These are phyloP conservation scores for Chaetodon auriga DNA, from an alignment of 2,113 vertebrate species.

Conservation along the genomic window DNA sequence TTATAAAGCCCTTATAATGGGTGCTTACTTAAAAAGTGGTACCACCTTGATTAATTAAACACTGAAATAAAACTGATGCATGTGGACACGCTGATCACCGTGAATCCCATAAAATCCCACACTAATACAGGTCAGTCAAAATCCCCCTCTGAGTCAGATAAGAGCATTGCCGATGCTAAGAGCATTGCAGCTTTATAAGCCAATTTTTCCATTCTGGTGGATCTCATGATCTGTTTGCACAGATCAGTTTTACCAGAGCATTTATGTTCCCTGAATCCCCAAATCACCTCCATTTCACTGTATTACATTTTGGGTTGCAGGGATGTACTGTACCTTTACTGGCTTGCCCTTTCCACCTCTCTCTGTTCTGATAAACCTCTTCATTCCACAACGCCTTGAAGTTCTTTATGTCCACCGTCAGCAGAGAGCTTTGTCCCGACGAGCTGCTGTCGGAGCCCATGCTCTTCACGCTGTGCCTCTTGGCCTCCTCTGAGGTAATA, in stretches of 20 bases:
- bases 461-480: constrained; percentile 91
- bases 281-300: constrained; percentile 1
- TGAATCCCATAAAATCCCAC: constrained; percentile 2
- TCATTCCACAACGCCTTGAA: constrained; percentile 96
- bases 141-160: background rate
- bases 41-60: background rate
- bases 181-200: constrained; percentile 12
- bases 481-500: constrained; percentile 89
- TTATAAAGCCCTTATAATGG: background rate
- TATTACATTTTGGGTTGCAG: background rate
- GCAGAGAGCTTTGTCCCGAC: constrained; percentile 89
- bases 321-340: constrained; percentile 88
- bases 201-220: constrained; percentile 8
- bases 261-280: background rate
- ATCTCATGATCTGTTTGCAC: constrained; percentile 1
- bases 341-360: constrained; percentile 95
- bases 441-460: constrained; percentile 90
- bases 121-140: constrained; percentile 24
- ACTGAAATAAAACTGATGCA: background rate
- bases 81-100: background rate
- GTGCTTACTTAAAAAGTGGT: too few relatives aligned
- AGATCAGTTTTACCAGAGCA: constrained; percentile 1
- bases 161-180: constrained; percentile 6
- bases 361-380: constrained; percentile 93
- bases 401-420: constrained; percentile 93